Conservation (phyloP, 2,113 vertebrate genomes). For the Sus scrofa region T2T-Sscrofa CM000812.6:289354501-289355000, state of each 20-base stretch:
- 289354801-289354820: background rate
- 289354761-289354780: background rate
- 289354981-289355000: constrained; percentile 85
- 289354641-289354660: background rate
- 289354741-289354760: background rate
- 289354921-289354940: constrained; percentile 8
- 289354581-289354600: background rate
- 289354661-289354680: background rate
- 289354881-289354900: background rate
- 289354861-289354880: background rate
- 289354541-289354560: background rate
- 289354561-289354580: background rate
- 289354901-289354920: background rate
- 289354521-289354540: background rate
- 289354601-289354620: background rate
- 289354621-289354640: background rate
- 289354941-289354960: constrained; percentile 81
- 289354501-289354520: background rate
- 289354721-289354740: background rate
- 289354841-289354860: background rate
- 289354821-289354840: background rate
- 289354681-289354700: background rate
- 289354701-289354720: fast-evolving
- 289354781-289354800: background rate
- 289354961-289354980: constrained; percentile 77